A percentile compares a stretch with the other conserved stretches of the same genome.
These are phyloP conservation scores for Zoanthus solanderi DNA, from an alignment of 92 coral and sea anemone species.

Conservation along the genomic window DNA sequence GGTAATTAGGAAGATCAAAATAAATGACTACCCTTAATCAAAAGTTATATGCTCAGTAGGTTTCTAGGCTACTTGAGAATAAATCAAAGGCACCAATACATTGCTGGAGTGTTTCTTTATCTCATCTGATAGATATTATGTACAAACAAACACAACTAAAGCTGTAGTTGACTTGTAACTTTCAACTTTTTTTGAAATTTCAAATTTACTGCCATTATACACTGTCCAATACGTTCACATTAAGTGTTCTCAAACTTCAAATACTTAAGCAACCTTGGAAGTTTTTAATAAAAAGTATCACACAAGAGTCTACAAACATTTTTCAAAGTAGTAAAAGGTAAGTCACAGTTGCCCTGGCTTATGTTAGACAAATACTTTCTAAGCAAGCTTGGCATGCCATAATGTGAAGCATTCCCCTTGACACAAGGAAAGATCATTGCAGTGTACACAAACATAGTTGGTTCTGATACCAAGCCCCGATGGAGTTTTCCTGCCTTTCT, in stretches of 20 bases:
- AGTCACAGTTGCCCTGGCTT: not conserved
- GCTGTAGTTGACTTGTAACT: slow-evolving; percentile 19
- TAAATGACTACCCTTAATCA: slow-evolving; percentile 41
- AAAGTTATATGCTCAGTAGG: slow-evolving; percentile 51
- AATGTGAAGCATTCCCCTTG: slow-evolving; percentile 19
- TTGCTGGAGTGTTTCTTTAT: slow-evolving; percentile 15
- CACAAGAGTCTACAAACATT: slow-evolving; percentile 2
- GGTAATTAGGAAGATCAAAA: slow-evolving; percentile 26
- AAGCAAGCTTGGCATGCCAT: slow-evolving; percentile 1
- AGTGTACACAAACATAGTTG: slow-evolving; percentile 10
- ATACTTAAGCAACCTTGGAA: slow-evolving; percentile 3
- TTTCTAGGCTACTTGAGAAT: slow-evolving; percentile 24
- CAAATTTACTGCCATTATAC: slow-evolving; percentile 63
- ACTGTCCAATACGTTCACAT: slow-evolving; percentile 3
- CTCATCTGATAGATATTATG: slow-evolving; percentile 16
- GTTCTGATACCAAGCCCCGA: slow-evolving; percentile 17
- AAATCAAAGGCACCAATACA: slow-evolving; percentile 25
- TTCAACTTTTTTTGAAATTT: slow-evolving; percentile 37
- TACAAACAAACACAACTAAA: slow-evolving; percentile 15
- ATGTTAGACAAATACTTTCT: not conserved
- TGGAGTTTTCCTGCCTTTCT: slow-evolving; percentile 14
- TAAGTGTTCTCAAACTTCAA: slow-evolving; percentile 4
- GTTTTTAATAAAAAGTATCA: not conserved
- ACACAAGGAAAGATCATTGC: slow-evolving; percentile 14
- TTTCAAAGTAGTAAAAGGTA: not conserved